Evolutionary conservation across 1,140 invertebrate genomes (phyloP), one percentile per base, ranked within the genome.

Genomic region (Drosophila fuyamai): DNA sequence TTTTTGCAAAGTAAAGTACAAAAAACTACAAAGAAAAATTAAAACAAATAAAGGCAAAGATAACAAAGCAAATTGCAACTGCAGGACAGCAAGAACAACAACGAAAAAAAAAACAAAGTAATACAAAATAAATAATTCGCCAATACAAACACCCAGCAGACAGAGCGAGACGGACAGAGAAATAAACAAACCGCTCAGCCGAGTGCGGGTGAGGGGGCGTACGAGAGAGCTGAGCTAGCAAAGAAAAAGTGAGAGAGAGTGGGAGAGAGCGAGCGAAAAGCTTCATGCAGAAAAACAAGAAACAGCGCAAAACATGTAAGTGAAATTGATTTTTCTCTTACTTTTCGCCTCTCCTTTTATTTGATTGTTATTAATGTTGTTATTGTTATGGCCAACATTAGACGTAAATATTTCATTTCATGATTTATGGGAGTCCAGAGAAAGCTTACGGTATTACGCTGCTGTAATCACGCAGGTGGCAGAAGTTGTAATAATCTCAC

Each of bases 261-360:
- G 18, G 46, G 77, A 59, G 54, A 29, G 9, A 60, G 67, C 44
- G 32, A 58, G 53, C 82, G 65, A 23, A 48, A 62, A 59, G 77
- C 83, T 80, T 83, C 72, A 86, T 85, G 83, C 83, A 76, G 80
- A 79, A 79, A 59, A 79, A 73, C 71, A 88, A 77, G 79, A 79
- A 73, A 76, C 79, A 89, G 67, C 79, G 46, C 67, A 88, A 77
- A 88, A 77, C 66, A 88, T 88, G 83, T 88, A 89, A 88, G 83
- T 86, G 62, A 83, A 86, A 82, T 86, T 88, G 83, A 86, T 88
- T 83, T 86, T 86, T 50, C 13, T 41, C 40, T 14, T 16, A 12
- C 18, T 38, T 27, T 36, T 55, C 23, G 32, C 48, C 58, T 27
- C 35, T 32, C 13, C 50, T 16, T 57, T 57, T 27, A 48, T 32